Base-by-base conservation (phyloP, 2,888 invertebrate genomes). In the Ditula angustiorana region DNA sequence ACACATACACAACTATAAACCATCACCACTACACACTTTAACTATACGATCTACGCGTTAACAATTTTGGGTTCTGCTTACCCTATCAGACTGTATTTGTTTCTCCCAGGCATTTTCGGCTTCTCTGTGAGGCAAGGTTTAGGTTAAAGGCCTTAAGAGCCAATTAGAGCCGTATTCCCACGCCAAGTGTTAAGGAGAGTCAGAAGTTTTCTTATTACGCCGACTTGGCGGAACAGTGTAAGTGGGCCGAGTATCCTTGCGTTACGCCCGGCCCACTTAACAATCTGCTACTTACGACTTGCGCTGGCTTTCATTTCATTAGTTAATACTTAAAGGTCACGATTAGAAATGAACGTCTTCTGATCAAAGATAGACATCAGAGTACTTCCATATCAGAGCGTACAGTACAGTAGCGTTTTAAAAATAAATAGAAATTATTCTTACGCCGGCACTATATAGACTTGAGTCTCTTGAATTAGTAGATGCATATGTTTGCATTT, bases 191-290 rank as follows among this genome's bases (percentile, higher is more conserved):
- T 24, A n/a, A n/a, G 24, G 37, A 37, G 41, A 23, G 21, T 5
- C 37, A 16, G 11, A 49, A 60, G 52, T 60, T 60, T 52, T 33
- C 44, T 46, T 46, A 61, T 53, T 55, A 61, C 13, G 53, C 26
- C 46, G 46, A 33, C 19, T 60, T 41, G 5, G 5, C 33, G 33
- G 35, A 33, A 35, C n/a, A n/a, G 11, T 23, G 24, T 16, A 28
- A 44, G 52, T 44, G 28, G 52, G 5, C 44, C 8, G 53, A 46
- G 26, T 10, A 26, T 21, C 3, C 44, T 49, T 37, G 11, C 28
- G 13, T 8, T 21, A 10, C 30, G 4, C 5, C 5, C 13, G 41
- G 26, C 35, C 44, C 26, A 21, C 55, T 56, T 30, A 28, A 19
- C 26, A 30, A 52, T 26, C 16, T 13, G 47, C 28, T n/a, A 19